Conservation (phyloP, 2,797 vertebrate species). For the Catharus ustulatus region DNA sequence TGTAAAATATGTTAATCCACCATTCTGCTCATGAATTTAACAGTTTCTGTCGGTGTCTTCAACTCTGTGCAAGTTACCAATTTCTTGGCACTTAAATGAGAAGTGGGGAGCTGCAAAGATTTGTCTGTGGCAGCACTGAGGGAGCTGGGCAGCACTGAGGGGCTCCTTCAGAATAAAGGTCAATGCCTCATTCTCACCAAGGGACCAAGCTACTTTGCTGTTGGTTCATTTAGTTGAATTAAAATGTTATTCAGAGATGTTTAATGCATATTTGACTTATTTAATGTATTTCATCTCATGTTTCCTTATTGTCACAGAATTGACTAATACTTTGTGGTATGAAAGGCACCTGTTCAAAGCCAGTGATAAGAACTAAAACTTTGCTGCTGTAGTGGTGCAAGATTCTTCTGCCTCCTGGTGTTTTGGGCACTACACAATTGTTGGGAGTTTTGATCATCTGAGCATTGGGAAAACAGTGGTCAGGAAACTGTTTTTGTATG, state of each 20-base stretch:
- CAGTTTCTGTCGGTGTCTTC: conserved; percentile 61
- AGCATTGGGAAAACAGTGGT: conserved; percentile 74
- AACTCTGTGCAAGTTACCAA: conserved; percentile 32
- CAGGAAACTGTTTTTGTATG: conserved; percentile 85
- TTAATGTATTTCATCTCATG: conserved; percentile 82
- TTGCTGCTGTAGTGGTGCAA: conserved; percentile 78
- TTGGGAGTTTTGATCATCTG: conserved; percentile 71
- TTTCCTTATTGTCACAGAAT: conserved; percentile 73
- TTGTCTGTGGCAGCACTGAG: neutral
- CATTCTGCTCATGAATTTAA: conserved; percentile 39
- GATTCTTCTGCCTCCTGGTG: conserved; percentile 65
- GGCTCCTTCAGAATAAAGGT: conserved; percentile 5
- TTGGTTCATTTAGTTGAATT: conserved; percentile 69
- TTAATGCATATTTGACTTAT: conserved; percentile 79
- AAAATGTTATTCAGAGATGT: conserved; percentile 69
- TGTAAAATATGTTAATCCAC: conserved; percentile 54
- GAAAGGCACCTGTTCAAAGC: conserved; percentile 44
- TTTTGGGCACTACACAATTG: conserved; percentile 71
- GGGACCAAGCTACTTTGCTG: conserved; percentile 76
- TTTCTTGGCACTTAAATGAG: conserved; percentile 38
- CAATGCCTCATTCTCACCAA: conserved; percentile 66
- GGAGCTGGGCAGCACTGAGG: neutral
- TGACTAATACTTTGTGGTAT: conserved; percentile 51
- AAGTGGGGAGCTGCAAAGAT: conserved; percentile 13
- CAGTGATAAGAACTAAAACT: conserved; percentile 68